Conservation (phyloP, 2,888 invertebrate genomes). For the Drosophila neotestacea region DNA sequence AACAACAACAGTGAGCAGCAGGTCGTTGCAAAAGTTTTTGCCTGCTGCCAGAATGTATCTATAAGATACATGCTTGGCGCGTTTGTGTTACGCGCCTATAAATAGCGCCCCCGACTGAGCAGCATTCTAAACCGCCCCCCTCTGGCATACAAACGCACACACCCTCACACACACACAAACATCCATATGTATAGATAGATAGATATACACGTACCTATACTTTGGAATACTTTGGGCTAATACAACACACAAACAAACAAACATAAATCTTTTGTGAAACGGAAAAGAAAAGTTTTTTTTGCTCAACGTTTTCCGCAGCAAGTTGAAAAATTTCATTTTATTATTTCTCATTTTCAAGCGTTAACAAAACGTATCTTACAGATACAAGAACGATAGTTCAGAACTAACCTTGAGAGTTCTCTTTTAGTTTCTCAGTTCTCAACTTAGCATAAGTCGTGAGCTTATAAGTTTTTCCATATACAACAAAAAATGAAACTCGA, state of each 20-base stretch:
- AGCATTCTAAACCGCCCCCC: slow-evolving; percentile 46
- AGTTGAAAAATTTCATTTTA: slow-evolving; percentile 19
- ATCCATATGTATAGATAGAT: slow-evolving; percentile 4
- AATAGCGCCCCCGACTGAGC: slow-evolving; percentile 68
- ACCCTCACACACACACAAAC: slow-evolving; percentile 9
- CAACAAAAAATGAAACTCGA: not conserved
- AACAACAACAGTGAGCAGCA: slow-evolving; percentile 17
- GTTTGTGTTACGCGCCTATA: slow-evolving; percentile 75
- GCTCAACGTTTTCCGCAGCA: not conserved
- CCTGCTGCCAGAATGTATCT: slow-evolving; percentile 62
- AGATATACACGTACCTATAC: slow-evolving; percentile 30
- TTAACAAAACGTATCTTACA: slow-evolving; percentile 31
- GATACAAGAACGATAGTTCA: slow-evolving; percentile 9
- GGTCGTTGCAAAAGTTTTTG: slow-evolving; percentile 68
- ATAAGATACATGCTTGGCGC: slow-evolving; percentile 66
- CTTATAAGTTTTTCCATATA: slow-evolving; percentile 5
- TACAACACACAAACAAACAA: slow-evolving; percentile 54
- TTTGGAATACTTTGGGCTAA: slow-evolving; percentile 56
- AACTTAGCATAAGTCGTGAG: slow-evolving; percentile 49
- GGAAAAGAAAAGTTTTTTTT: slow-evolving; percentile 50
- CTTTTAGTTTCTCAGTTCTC: not conserved
- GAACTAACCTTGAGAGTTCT: slow-evolving; percentile 56
- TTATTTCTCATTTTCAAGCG: slow-evolving; percentile 10
- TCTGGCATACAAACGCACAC: slow-evolving; percentile 3
- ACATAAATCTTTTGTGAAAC: slow-evolving; percentile 63